Percentiles rank a stretch among this genome's conserved stretches.
Evolutionary conservation across 2,797 vertebrate species (phyloP).

Genomic region (Tolypeutes matacus): DNA sequence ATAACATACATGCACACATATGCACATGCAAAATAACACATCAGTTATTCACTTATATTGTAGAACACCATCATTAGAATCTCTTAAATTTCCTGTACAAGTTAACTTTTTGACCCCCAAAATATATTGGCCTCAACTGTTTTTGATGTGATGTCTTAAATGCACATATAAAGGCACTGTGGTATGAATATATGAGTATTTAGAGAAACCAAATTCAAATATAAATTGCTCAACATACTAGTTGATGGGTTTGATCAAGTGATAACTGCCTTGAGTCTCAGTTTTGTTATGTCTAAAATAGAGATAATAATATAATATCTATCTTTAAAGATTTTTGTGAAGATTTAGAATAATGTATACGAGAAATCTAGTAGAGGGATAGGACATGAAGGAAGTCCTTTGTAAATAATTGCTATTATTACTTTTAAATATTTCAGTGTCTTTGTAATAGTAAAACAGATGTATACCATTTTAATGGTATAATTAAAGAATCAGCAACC

Average conservation of each 20-base stretch:
- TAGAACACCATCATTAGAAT: background rate
- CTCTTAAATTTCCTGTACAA: background rate
- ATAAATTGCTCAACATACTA: background rate
- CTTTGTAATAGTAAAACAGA: background rate
- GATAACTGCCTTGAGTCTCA: background rate
- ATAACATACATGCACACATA: background rate
- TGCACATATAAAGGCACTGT: background rate
- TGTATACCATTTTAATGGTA: background rate
- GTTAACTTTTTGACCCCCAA: background rate
- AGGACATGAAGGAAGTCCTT: background rate
- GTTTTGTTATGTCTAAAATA: background rate
- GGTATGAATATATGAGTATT: background rate
- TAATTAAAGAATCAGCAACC: background rate
- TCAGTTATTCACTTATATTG: background rate
- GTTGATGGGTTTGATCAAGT: background rate
- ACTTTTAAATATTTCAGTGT: slow-evolving; percentile 17
- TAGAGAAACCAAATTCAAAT: background rate
- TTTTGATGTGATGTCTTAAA: background rate
- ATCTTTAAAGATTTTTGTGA: background rate
- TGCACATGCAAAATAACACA: background rate
- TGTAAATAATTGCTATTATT: background rate
- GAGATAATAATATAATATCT: background rate
- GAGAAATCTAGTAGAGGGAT: background rate
- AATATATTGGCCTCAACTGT: background rate
- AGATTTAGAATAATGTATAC: background rate